Evolutionary conservation across 37 sponge, comb jelly and placozoan species (phyloP).

Genomic region (Spongilla lacustris): DNA sequence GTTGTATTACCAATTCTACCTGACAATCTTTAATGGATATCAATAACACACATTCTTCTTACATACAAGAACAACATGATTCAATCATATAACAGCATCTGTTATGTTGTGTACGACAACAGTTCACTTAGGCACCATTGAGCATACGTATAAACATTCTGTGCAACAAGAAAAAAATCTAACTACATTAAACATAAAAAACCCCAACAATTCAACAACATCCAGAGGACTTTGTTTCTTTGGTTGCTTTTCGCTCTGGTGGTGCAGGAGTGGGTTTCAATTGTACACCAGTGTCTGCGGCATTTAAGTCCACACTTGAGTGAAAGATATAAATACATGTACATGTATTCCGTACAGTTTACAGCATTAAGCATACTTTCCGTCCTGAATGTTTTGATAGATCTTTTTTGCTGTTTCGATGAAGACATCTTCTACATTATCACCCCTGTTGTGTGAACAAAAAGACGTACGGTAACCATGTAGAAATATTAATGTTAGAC

Average conservation of each 20-base stretch:
- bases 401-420: conserved; percentile 98
- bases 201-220: not conserved
- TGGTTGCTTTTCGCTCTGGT: conserved; percentile 43
- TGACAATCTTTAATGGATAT: not conserved
- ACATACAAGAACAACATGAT: not conserved
- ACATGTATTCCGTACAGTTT: too few relatives aligned
- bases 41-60: not conserved
- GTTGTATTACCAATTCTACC: not conserved
- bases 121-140: not conserved
- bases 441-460: conserved; percentile 72
- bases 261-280: conserved; percentile 69
- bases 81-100: not conserved
- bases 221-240: conserved; percentile 7
- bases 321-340: too few relatives aligned
- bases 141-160: conserved; percentile 1
- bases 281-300: conserved; percentile 95
- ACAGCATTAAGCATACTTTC: conserved; percentile 69
- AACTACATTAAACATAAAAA: not conserved
- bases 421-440: conserved; percentile 99
- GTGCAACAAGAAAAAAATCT: not conserved
- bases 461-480: too few relatives aligned
- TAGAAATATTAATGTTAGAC: too few relatives aligned
- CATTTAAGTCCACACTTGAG: conserved; percentile 92
- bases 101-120: not conserved
- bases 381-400: conserved; percentile 98